Conservation (phyloP, 2,888 invertebrate species). For the Orthosia gothica region DNA sequence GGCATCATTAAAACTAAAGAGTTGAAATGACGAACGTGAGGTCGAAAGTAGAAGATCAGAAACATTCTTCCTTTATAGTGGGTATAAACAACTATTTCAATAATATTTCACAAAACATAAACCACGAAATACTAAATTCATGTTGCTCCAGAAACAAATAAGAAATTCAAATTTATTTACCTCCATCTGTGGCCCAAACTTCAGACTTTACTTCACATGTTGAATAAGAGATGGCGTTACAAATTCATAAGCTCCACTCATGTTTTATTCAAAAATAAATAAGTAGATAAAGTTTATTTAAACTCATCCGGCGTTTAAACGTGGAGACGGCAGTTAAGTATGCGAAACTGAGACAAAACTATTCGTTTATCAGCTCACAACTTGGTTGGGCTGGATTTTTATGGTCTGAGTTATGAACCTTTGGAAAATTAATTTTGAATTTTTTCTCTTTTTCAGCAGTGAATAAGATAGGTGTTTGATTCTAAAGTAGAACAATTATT, state of each 20-base stretch:
- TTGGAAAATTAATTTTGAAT: too few relatives aligned
- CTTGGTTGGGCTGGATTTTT: constrained; percentile 52
- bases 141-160: not conserved
- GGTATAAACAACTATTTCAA: too few relatives aligned
- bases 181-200: constrained; percentile 50
- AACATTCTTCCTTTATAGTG: not conserved
- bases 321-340: constrained; percentile 67
- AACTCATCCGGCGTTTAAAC: constrained; percentile 68
- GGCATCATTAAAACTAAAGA: not conserved
- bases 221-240: constrained; percentile 60
- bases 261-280: constrained; percentile 69
- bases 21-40: not conserved
- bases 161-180: constrained; percentile 47
- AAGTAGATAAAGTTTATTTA: constrained; percentile 67
- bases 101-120: too few relatives aligned
- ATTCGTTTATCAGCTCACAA: constrained; percentile 70
- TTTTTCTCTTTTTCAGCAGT: constrained; percentile 1
- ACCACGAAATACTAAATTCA: constrained; percentile 13
- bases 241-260: constrained; percentile 66
- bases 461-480: too few relatives aligned
- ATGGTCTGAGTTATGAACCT: constrained; percentile 48
- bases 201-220: constrained; percentile 46
- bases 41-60: not conserved
- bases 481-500: too few relatives aligned
- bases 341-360: constrained; percentile 71